These are phyloP conservation scores for Archivesica marissinica DNA, from an alignment of 1,140 invertebrate genomes.

Conservation along the genomic window DNA sequence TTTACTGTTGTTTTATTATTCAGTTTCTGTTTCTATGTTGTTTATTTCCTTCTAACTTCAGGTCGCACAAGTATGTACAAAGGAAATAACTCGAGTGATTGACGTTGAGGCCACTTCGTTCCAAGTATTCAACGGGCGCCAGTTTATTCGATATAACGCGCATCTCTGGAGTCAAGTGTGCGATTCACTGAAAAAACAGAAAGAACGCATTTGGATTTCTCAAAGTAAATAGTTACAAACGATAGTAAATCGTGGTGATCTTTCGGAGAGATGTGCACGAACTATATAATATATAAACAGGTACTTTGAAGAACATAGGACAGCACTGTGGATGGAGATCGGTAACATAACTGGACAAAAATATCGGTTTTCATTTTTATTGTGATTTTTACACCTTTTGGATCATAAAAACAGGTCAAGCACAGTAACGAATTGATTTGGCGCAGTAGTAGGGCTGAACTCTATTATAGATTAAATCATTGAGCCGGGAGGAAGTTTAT, in stretches of 20 bases:
- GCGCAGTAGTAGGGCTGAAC: neutral
- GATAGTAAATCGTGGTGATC: too few species aligned
- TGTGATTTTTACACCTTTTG: neutral
- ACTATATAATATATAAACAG: too few species aligned
- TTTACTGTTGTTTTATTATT: neutral
- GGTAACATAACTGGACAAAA: too few species aligned
- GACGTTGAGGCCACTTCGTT: neutral
- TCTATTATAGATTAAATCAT: constrained; percentile 23
- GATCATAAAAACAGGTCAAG: neutral
- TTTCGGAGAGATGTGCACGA: too few species aligned
- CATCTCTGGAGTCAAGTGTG: neutral
- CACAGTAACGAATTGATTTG: neutral
- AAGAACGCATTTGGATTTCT: too few species aligned
- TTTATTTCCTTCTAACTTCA: neutral
- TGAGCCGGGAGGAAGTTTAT: constrained; percentile 7
- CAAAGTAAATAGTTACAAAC: too few species aligned
- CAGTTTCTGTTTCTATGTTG: neutral
- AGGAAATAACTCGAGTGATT: neutral
- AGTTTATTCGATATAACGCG: neutral
- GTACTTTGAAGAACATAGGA: too few species aligned
- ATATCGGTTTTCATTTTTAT: neutral
- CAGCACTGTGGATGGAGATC: too few species aligned
- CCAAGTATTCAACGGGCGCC: neutral
- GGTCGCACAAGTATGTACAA: constrained; percentile 13
- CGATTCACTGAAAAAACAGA: too few species aligned